phyloP scores from a whole-genome alignment of 2,113 vertebrate species.

The Oncorhynchus nerka region DNA sequence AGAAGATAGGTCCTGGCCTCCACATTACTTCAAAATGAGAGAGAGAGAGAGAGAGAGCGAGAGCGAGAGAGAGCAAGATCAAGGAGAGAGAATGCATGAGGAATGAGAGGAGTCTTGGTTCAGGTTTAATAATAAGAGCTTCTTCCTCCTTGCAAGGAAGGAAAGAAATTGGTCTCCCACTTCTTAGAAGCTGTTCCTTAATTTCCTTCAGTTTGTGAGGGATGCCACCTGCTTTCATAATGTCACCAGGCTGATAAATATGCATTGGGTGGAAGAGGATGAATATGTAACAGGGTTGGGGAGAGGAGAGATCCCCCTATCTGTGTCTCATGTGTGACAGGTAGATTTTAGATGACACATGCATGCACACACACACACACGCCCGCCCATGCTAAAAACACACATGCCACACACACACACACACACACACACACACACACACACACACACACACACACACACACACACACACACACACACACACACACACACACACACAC shows the following conservation, averaged over 20 bases:
- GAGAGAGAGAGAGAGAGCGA: background rate
- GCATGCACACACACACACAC: background rate
- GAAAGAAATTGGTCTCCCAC: background rate
- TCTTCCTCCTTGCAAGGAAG: background rate
- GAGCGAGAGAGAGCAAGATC: background rate
- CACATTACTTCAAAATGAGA: background rate
- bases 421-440: background rate
- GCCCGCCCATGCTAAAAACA: too few relatives aligned
- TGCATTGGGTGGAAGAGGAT: background rate
- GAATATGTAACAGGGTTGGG: background rate
- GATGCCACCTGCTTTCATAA: background rate
- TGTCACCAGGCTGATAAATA: background rate
- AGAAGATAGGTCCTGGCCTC: background rate
- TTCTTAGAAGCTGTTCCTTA: background rate
- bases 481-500: background rate
- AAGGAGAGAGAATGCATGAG: background rate
- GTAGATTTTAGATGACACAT: too few relatives aligned
- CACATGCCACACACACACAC: background rate
- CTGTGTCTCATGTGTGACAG: too few relatives aligned
- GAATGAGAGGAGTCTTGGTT: background rate
- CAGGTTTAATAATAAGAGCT: background rate
- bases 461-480: background rate
- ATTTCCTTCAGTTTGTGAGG: background rate
- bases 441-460: too few relatives aligned
- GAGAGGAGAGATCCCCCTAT: background rate